phyloP scores from a whole-genome alignment of 2,113 vertebrate species.

The Rhabdomys dilectus region DNA sequence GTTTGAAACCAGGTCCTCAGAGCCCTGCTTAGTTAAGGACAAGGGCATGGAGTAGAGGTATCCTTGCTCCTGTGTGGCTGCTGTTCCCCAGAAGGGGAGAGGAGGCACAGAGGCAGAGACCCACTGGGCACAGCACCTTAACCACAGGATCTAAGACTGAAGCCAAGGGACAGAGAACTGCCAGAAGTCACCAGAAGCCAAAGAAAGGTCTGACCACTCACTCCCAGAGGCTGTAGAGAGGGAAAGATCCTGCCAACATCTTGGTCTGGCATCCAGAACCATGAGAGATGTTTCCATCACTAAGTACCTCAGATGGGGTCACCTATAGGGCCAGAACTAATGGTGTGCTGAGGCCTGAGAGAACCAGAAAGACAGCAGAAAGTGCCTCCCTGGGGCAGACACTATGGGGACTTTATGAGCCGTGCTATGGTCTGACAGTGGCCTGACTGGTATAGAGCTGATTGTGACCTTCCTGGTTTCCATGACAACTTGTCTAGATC shows the following conservation, averaged over 20 bases:
- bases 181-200: neutral
- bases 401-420: neutral
- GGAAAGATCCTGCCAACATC: neutral
- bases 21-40: neutral
- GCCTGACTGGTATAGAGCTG: neutral
- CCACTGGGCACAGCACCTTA: neutral
- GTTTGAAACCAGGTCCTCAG: neutral
- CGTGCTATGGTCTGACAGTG: accelerated
- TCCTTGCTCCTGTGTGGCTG: neutral
- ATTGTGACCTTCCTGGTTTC: neutral
- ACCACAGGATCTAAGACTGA: neutral
- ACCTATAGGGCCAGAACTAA: neutral
- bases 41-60: neutral
- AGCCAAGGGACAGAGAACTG: neutral
- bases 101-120: neutral
- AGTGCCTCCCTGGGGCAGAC: neutral
- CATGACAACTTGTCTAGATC: neutral
- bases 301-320: neutral
- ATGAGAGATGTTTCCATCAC: neutral
- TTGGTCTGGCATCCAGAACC: neutral
- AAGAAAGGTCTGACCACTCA: neutral
- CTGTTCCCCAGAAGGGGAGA: neutral
- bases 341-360: neutral
- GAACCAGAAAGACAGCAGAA: neutral
- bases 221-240: neutral